Conservation (phyloP, 2,113 vertebrate genomes). For the Cynopterus brachyotis region DNA sequence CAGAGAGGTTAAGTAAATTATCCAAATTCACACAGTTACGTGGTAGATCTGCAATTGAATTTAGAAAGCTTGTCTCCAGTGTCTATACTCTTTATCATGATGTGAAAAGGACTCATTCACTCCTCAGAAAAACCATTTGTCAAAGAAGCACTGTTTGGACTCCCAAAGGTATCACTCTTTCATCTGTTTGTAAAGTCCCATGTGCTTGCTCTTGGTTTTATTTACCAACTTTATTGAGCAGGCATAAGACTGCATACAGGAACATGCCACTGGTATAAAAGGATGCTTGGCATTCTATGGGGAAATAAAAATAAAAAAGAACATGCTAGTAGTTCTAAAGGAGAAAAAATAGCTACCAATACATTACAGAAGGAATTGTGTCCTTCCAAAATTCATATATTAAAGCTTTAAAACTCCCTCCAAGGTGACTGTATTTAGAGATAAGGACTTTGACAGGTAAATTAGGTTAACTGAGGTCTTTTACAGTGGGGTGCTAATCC, state of each 20-base stretch:
- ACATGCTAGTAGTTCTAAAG: neutral
- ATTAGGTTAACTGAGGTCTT: neutral
- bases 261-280: neutral
- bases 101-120: neutral
- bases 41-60: neutral
- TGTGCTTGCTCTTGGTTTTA: neutral
- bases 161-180: neutral
- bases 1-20: neutral
- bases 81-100: neutral
- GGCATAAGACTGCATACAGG: neutral
- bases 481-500: neutral
- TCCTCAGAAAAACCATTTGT: neutral
- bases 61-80: neutral
- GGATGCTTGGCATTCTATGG: neutral
- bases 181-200: neutral
- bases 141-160: neutral
- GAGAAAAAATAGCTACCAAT: neutral
- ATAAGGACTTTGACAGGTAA: neutral
- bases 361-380: neutral
- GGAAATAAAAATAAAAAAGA: neutral
- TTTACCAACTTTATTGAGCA: neutral
- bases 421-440: neutral
- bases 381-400: neutral
- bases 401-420: neutral
- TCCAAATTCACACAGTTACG: neutral